Evolutionary conservation across 2,113 vertebrate genomes (phyloP).

Genomic region (Spheniscus mendiculus): DNA sequence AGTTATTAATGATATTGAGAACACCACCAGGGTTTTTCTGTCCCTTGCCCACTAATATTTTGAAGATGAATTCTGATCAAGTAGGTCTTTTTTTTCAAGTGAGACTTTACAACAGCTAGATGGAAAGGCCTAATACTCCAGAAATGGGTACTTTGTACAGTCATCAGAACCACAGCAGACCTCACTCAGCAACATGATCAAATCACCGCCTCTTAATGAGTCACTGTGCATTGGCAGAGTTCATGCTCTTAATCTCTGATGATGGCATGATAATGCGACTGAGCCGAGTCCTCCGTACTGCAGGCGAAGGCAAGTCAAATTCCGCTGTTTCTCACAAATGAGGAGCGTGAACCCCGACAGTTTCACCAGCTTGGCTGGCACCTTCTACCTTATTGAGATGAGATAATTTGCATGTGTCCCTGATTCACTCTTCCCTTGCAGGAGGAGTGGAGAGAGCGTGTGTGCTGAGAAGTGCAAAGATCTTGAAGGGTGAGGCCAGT

Average conservation of each 20-base stretch:
- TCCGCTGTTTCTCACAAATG: not conserved
- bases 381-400: not conserved
- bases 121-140: not conserved
- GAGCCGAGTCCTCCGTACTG: not conserved
- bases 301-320: not conserved
- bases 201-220: not conserved
- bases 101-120: not conserved
- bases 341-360: not conserved
- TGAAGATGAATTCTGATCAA: not conserved
- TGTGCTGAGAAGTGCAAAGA: not conserved
- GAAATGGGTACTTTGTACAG: not conserved
- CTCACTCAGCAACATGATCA: not conserved
- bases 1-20: not conserved
- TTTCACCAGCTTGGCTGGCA: not conserved
- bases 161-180: not conserved
- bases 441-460: rapidly evolving
- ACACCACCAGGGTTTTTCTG: not conserved
- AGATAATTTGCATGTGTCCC: not conserved
- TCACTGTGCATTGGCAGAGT: not conserved
- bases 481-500: not conserved
- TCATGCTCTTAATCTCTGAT: not conserved
- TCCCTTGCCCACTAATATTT: not conserved
- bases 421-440: not conserved
- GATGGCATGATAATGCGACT: not conserved
- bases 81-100: not conserved